A percentile compares a stretch with the other conserved stretches of the same genome.
Conservation (phyloP, 2,888 invertebrate species). For the Drosophila fungiperda region DNA sequence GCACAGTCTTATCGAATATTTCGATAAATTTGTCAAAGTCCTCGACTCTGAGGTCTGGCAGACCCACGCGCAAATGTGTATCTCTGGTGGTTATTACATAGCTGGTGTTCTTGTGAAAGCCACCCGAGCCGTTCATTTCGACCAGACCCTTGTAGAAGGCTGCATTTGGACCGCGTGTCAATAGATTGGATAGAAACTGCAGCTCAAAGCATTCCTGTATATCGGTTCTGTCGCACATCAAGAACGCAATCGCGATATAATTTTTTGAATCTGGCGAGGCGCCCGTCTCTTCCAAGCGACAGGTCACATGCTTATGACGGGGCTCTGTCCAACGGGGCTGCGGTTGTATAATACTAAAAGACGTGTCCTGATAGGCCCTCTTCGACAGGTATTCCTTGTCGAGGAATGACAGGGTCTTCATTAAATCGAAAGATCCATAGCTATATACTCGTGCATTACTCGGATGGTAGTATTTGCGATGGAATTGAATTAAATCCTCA, state of each 20-base stretch:
- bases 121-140: conserved; percentile 95
- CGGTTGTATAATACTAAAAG: conserved; percentile 89
- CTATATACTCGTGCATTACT: conserved; percentile 95
- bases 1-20: conserved; percentile 90
- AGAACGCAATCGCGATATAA: conserved; percentile 91
- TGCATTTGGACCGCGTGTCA: conserved; percentile 95
- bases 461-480: conserved; percentile 94
- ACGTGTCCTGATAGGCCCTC: conserved; percentile 87
- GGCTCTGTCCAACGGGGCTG: conserved; percentile 91
- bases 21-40: conserved; percentile 90
- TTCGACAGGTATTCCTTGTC: conserved; percentile 89
- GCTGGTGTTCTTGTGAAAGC: conserved; percentile 93
- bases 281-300: conserved; percentile 92
- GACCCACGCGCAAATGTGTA: conserved; percentile 92
- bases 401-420: conserved; percentile 90
- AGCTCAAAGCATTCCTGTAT: conserved; percentile 91
- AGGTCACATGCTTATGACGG: conserved; percentile 87
- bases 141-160: conserved; percentile 95
- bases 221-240: conserved; percentile 92
- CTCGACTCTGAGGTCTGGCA: conserved; percentile 91
- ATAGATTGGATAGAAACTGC: conserved; percentile 91
- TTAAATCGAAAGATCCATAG: conserved; percentile 94
- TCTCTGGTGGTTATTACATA: conserved; percentile 89
- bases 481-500: conserved; percentile 92
- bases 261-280: conserved; percentile 93